These are phyloP conservation scores for Coelopa pilipes DNA, from an alignment of 2,888 invertebrate genomes.

Conservation along the genomic window DNA sequence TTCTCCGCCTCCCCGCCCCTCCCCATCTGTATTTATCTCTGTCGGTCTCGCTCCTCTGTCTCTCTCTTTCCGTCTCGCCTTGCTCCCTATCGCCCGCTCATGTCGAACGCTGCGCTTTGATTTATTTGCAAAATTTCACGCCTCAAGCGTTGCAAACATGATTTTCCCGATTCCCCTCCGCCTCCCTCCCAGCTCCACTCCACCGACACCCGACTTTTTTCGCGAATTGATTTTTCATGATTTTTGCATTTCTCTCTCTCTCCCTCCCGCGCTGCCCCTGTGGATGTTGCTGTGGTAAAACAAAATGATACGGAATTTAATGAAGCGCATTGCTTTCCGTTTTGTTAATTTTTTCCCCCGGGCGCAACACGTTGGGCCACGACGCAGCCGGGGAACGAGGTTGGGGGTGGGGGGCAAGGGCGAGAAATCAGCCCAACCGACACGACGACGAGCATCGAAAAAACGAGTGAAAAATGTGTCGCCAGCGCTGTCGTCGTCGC, in stretches of 20 bases:
- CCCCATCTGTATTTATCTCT: not conserved
- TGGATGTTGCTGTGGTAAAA: no score
- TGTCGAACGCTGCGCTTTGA: not conserved
- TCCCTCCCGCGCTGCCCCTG: no score
- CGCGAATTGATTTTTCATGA: slow-evolving; percentile 19
- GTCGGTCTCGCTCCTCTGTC: not conserved
- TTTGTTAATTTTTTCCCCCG: not conserved
- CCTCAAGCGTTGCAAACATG: slow-evolving; percentile 6
- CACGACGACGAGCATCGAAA: not conserved
- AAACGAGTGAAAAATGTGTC: slow-evolving; percentile 3
- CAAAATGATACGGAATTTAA: not conserved
- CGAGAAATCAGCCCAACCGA: not conserved
- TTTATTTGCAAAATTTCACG: slow-evolving; percentile 26
- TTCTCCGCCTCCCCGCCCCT: not conserved
- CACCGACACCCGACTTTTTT: not conserved
- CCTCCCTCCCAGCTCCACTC: no score
- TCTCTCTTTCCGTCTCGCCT: no score
- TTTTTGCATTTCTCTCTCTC: not conserved
- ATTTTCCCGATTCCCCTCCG: not conserved
- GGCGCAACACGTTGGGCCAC: not conserved
- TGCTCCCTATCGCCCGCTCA: no score
- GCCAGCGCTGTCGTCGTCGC: not conserved
- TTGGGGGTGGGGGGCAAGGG: no score
- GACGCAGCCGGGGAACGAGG: not conserved
- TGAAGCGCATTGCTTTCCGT: not conserved